Evolutionary conservation across 2,113 vertebrate species (phyloP).

Genomic region (Mobula birostris): DNA sequence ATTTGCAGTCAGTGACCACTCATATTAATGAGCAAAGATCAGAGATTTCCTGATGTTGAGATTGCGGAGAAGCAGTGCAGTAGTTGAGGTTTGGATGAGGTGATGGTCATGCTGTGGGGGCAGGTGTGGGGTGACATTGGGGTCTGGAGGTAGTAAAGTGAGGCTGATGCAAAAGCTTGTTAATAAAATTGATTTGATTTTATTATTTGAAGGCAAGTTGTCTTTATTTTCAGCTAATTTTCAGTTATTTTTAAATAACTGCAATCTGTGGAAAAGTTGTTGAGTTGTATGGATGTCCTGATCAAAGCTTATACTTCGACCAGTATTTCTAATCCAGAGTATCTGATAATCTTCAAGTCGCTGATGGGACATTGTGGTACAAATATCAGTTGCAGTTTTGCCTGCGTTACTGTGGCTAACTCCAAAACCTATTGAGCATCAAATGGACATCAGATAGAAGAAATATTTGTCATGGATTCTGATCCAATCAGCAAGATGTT

Average conservation of each 20-base stretch:
- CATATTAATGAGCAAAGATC: constrained; percentile 74
- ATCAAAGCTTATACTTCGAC: not conserved
- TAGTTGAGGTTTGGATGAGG: not conserved
- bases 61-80: not conserved
- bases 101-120: too few relatives aligned
- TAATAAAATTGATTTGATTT: not conserved
- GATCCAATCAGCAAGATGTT: not conserved
- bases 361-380: not conserved
- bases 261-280: not conserved
- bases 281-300: not conserved
- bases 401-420: not conserved
- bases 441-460: too few relatives aligned
- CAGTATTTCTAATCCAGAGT: not conserved
- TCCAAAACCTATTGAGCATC: not conserved
- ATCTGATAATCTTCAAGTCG: not conserved
- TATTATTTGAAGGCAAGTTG: not conserved
- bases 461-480: not conserved
- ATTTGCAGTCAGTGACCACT: constrained; percentile 70
- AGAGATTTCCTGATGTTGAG: constrained; percentile 53
- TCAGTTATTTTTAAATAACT: not conserved
- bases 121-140: too few relatives aligned
- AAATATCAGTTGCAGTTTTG: not conserved
- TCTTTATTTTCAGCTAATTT: not conserved
- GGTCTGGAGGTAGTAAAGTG: not conserved
- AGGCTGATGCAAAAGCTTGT: not conserved